phyloP scores from a whole-genome alignment of 2,888 invertebrate species.

The Drosophila pullipes region DNA sequence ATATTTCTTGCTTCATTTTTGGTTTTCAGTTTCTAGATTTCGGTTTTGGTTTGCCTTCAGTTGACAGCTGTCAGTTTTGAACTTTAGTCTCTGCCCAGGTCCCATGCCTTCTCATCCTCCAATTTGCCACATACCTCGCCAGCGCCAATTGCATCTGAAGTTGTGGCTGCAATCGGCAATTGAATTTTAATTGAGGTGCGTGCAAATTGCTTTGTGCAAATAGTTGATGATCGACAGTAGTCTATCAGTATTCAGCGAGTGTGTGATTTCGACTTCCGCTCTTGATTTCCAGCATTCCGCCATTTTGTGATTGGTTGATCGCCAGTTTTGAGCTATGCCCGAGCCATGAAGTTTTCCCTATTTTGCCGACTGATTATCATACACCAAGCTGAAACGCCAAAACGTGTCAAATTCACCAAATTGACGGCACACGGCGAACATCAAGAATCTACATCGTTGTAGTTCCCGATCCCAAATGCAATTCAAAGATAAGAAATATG shows the following conservation, averaged over 20 bases:
- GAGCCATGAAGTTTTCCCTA: slow-evolving; percentile 13
- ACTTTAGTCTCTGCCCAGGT: neutral
- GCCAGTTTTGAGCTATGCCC: slow-evolving; percentile 14
- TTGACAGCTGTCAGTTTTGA: neutral
- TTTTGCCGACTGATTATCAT: slow-evolving; percentile 8
- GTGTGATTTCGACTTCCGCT: slow-evolving; percentile 22
- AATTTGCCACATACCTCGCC: neutral
- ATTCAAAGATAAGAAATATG: neutral
- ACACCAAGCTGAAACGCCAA: slow-evolving; percentile 16
- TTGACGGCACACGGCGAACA: neutral
- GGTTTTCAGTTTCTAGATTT: slow-evolving; percentile 2
- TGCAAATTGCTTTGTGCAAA: slow-evolving; percentile 32
- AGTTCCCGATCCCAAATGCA: slow-evolving; percentile 5
- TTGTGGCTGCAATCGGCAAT: slow-evolving; percentile 15
- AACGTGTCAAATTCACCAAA: slow-evolving; percentile 35
- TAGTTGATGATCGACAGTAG: neutral
- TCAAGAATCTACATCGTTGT: neutral
- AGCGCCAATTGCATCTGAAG: slow-evolving; percentile 17
- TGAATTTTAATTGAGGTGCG: slow-evolving; percentile 32
- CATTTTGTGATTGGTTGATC: slow-evolving; percentile 13
- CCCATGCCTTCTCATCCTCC: neutral
- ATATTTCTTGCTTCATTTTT: slow-evolving; percentile 26
- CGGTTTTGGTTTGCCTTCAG: slow-evolving; percentile 3
- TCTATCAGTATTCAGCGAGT: neutral
- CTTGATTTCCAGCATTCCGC: slow-evolving; percentile 20